These are phyloP conservation scores for Eubasilissa regina DNA, from an alignment of 1,140 invertebrate species.

Conservation along the genomic window DNA sequence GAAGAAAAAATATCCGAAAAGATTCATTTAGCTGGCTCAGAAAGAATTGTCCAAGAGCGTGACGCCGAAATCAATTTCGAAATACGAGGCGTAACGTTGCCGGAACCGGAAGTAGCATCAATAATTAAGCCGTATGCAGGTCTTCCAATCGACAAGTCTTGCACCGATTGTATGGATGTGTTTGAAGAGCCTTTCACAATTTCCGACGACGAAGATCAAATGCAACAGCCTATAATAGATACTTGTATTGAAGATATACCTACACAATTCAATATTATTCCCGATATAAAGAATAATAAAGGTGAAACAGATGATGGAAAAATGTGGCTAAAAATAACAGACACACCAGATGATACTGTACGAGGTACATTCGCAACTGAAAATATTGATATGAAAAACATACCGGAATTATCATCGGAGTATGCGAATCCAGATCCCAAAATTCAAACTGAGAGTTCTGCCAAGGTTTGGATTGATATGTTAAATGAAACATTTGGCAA, in stretches of 20 bases:
- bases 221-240: background rate
- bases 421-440: conserved; percentile 9
- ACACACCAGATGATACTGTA: conserved; percentile 7
- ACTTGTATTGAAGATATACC: no score
- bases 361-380: background rate
- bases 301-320: conserved; percentile 2
- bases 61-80: no score
- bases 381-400: background rate
- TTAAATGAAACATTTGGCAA: conserved; percentile 69
- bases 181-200: conserved; percentile 72
- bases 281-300: background rate
- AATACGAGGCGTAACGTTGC: no score
- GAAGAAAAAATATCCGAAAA: background rate
- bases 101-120: background rate
- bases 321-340: conserved; percentile 11
- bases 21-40: no score
- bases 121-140: conserved; percentile 61
- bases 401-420: background rate
- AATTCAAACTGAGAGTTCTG: conserved; percentile 7
- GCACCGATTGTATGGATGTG: conserved; percentile 65
- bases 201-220: conserved; percentile 63
- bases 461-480: conserved; percentile 68
- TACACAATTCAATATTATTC: no score
- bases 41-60: no score
- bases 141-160: conserved; percentile 63